A percentile compares a stretch with the other conserved stretches of the same genome.
phyloP scores from a whole-genome alignment of 2,888 invertebrate genomes.

The Eustalomyia histrio region DNA sequence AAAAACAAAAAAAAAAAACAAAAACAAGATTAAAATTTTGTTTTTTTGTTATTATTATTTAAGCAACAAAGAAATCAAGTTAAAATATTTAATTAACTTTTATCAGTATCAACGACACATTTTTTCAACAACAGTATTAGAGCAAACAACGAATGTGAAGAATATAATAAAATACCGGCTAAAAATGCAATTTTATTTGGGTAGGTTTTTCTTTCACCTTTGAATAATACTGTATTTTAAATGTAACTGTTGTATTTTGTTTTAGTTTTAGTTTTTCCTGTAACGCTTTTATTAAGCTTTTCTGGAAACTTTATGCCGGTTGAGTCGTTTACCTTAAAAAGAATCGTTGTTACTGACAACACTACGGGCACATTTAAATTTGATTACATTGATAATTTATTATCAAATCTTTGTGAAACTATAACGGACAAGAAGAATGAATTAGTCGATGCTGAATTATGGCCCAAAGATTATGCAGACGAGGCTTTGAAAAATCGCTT shows the following conservation, averaged over 20 bases:
- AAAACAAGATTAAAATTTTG: not conserved
- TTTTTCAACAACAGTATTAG: not conserved
- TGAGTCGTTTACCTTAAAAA: constrained; percentile 12
- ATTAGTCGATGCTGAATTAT: constrained; percentile 80
- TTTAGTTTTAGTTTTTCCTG: constrained; percentile 16
- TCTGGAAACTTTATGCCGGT: constrained; percentile 9
- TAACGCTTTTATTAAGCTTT: not conserved
- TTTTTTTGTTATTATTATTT: not conserved
- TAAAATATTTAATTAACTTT: not conserved
- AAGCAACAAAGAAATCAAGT: not conserved
- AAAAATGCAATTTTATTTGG: not conserved
- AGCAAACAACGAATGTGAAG: not conserved
- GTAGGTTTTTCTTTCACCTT: not conserved
- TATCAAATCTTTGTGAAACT: constrained; percentile 66
- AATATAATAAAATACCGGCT: not conserved
- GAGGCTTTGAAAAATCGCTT: constrained; percentile 41
- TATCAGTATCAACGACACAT: not conserved
- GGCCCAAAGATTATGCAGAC: constrained; percentile 80
- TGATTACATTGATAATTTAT: constrained; percentile 61
- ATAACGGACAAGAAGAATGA: constrained; percentile 76
- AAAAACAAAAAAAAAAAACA: no score
- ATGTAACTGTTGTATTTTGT: not conserved
- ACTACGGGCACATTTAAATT: not conserved
- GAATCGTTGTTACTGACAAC: constrained; percentile 3
- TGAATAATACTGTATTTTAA: not conserved